Conservation (phyloP, 2,888 invertebrate genomes). For the Heteropelma amictum region DNA sequence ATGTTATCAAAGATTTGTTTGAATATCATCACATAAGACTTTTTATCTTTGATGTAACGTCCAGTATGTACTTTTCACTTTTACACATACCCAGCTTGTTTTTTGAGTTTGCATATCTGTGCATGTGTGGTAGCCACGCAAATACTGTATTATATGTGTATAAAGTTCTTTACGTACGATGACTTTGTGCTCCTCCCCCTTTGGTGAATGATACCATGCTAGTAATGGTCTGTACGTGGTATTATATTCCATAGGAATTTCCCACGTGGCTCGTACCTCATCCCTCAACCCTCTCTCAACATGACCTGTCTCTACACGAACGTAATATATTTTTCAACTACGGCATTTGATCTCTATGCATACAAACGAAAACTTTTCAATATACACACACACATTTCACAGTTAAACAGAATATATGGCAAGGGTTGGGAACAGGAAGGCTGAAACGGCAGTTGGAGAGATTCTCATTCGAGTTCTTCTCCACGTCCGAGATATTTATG, state of each 20-base stretch:
- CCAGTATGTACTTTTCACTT: no score
- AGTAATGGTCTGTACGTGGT: slow-evolving; percentile 8
- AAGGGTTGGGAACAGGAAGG: slow-evolving; percentile 32
- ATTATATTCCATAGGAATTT: slow-evolving; percentile 57
- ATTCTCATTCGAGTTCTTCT: slow-evolving; percentile 47
- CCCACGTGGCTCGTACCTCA: slow-evolving; percentile 53
- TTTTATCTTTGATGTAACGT: no score
- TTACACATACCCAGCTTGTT: no score
- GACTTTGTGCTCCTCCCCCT: slow-evolving; percentile 30
- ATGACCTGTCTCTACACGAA: background rate
- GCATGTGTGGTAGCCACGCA: background rate
- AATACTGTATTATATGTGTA: no score
- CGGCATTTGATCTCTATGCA: slow-evolving; percentile 16
- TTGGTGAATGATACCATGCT: slow-evolving; percentile 47
- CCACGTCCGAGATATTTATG: slow-evolving; percentile 52
- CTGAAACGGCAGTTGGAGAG: slow-evolving; percentile 14
- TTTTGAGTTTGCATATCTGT: no score
- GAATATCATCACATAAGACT: no score
- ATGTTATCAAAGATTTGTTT: no score
- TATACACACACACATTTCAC: slow-evolving; percentile 14
- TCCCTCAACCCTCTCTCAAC: background rate
- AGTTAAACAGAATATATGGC: slow-evolving; percentile 20
- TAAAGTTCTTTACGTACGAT: no score
- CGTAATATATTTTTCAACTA: slow-evolving; percentile 39
- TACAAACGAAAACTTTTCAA: slow-evolving; percentile 9